Base-by-base conservation (phyloP, 1,140 invertebrate genomes). In the Papilio dardanus region DNA sequence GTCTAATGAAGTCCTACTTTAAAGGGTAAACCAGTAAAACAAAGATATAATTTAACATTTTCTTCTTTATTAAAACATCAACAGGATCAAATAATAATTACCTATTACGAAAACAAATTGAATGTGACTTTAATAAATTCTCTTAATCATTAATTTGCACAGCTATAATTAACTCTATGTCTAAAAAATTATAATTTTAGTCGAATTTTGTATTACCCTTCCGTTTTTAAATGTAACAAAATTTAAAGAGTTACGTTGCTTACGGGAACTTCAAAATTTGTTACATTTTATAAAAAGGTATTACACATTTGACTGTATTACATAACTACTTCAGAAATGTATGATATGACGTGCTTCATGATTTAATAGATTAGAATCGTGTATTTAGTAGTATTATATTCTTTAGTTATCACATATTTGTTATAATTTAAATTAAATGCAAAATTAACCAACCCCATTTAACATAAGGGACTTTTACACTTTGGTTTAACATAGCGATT, bases 41-140 rank as follows among this genome's bases (percentile, higher is more conserved):
- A 79, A 76, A 50, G 21, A 65, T 69, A n/a, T 71, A 65, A 78
- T 79, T 83, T 77, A 79, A 80, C 76, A 78, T 75, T 79, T 81
- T 81, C 77, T 86, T 88, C 77, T 86, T 88, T 87, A 84, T 84
- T 87, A 78, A 81, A 87, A 86, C 82, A 85, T 86, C 82, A 87
- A 87, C 81, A 85, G 79, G 78, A 79, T 81, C 84, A 86, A 88
- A 86, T 85, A 87, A 83, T 83, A 84, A 84, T 82, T 80, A 85
- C 65, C 74, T 82, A 81, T 80, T 76, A 84, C 78, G 80, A 83
- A 87, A 85, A 83, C 75, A 83, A 85, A 79, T 84, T 83, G 77
- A 84, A 81, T 82, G 78, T 73, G 78, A 80, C 83, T 83, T 82
- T 82, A 77, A 86, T 85, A 84, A 84, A 84, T 85, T 86, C 81